Evolutionary conservation across 92 coral and sea anemone genomes (phyloP), one percentile per base, ranked within the genome.

Genomic region (Diadumene lineata): DNA sequence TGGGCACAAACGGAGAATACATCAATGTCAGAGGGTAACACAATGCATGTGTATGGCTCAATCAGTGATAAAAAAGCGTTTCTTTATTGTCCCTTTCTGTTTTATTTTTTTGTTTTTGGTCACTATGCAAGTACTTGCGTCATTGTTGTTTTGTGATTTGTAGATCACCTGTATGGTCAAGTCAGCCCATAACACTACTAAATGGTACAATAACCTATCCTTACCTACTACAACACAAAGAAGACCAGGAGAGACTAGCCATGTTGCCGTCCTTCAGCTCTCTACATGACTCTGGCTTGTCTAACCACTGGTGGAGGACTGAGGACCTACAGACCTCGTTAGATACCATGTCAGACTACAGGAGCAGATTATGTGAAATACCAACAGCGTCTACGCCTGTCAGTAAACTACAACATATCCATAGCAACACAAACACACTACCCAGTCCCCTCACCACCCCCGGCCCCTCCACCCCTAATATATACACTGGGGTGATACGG

Each of bases 401-500:
- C 21, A 53, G 2, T 21, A 15, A 15, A 53, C 19, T 53, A 3
- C 6, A 53, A 15, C 58, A 53, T 13, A 23, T 53, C 4, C 19
- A 53, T 21, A 16, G 19, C 24, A 53, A 62, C n/a, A 62, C 1
- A 13, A 28, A 7, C 1, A 8, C 11, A 23, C 68, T 2, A 31
- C n/a, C n/a, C n/a, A n/a, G n/a, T n/a, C n/a, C n/a, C n/a, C n/a
- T n/a, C n/a, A n/a, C n/a, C n/a, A n/a, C n/a, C n/a, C n/a, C n/a
- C n/a, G n/a, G n/a, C n/a, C n/a, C n/a, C n/a, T n/a, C n/a, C n/a
- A 17, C 70, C 9, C 50, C 79, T 27, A 29, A 74, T 1, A 31
- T 46, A n/a, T 28, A 74, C 50, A 29, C 66, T 43, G 79, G 69
- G 56, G 66, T 56, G 11, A 57, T 72, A 3, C 31, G 30, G 34